These are phyloP conservation scores for Antheraea assamensis DNA, from an alignment of 2,888 invertebrate species.

Conservation along the genomic window DNA sequence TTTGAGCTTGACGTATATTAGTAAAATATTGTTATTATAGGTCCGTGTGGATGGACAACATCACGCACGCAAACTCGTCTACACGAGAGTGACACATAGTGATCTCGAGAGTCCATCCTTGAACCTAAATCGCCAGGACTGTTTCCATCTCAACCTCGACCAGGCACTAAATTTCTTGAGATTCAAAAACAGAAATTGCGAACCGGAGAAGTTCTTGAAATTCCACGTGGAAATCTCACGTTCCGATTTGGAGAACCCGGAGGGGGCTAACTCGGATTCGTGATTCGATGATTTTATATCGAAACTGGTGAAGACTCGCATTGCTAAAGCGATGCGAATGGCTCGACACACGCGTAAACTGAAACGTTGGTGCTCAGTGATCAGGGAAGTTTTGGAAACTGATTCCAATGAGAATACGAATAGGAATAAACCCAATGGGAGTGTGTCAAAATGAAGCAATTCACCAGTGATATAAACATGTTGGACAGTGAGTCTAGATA, in stretches of 20 bases:
- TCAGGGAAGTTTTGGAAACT: conserved; percentile 14
- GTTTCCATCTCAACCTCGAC: conserved; percentile 69
- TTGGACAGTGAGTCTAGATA: background rate
- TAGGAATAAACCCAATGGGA: background rate
- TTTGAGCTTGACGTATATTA: too few species aligned
- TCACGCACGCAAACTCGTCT: conserved; percentile 56
- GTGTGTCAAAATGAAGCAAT: background rate
- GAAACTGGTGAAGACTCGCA: conserved; percentile 23
- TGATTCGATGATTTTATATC: conserved; percentile 31
- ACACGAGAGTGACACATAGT: conserved; percentile 66
- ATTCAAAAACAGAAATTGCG: conserved; percentile 57
- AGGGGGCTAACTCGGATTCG: conserved; percentile 45
- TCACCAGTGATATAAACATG: background rate
- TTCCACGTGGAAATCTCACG: conserved; percentile 51
- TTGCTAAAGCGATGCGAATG: conserved; percentile 20
- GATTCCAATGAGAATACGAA: background rate
- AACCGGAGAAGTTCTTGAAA: conserved; percentile 56
- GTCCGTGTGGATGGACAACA: conserved; percentile 61
- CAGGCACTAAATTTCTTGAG: conserved; percentile 69
- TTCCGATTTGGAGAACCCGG: conserved; percentile 33
- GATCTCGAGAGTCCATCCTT: conserved; percentile 65
- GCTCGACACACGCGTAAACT: conserved; percentile 13
- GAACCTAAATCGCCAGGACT: conserved; percentile 64
- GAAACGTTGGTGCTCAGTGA: conserved; percentile 15
- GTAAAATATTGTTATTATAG: conserved; percentile 34